Evolutionary conservation across 2,888 invertebrate genomes (phyloP), one percentile per base, ranked within the genome.

Genomic region (Ophion costatus): DNA sequence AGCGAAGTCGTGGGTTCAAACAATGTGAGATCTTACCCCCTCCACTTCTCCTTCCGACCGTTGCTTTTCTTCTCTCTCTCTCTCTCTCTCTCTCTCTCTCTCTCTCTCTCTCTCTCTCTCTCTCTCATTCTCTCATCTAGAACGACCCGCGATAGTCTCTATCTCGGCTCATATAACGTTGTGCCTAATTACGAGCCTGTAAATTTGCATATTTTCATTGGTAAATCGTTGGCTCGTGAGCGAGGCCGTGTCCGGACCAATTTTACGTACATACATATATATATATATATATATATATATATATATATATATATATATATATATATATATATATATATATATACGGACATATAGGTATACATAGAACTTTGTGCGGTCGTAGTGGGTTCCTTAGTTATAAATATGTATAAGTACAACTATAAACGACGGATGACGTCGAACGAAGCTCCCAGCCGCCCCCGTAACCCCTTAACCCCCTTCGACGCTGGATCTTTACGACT

Each of bases 1-100:
- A 93, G 90, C 90, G 91, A 92, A 92, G 92, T 90, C 92, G 92
- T 91, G 90, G 91, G 88, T 89, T 93, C 93, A 92, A 92, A 93
- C 93, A 93, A 93, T 91, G 82, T 75, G 82, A 85, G 80, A 82
- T 85, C 74, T 79, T 67, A 14, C 42, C 29, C 63, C 73, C 80
- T 45, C 61, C 57, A 20, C 38, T 38, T 38, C 63, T 63, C 69
- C 38, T 61, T 61, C 75, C 77, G 45, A 38, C 73, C 69, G 78
- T 66, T 67, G 79, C 64, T 67, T 73, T 67, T 71, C 42, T 67
- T 17, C 22, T 9, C 42, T 3, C 22, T 42, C 42, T 0, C 67
- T 11, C 45, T 14, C 2, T 22, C 66, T n/a, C 20, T 24, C 17
- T 24, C 70, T 56, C 56, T 6, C 42, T 20, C 63, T 10, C 24